These are phyloP conservation scores for Zaprionus davidi DNA, from an alignment of 1,140 invertebrate species.

Conservation along the genomic window DNA sequence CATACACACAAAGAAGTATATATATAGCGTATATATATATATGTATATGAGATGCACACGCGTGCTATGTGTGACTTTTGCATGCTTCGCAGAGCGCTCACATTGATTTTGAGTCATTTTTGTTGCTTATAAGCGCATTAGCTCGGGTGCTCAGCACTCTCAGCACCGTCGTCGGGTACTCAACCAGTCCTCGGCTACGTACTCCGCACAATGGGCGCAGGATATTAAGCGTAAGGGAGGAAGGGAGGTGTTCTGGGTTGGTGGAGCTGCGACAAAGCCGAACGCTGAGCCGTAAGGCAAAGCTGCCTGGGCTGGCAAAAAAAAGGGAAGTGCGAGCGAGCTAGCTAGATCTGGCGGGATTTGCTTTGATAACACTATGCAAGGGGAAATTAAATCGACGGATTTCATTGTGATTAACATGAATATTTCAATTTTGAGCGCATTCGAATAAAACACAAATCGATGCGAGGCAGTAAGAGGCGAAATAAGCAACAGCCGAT, in stretches of 20 bases:
- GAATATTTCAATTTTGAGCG: conserved; percentile 4
- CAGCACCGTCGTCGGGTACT: conserved; percentile 4
- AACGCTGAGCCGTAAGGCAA: neutral
- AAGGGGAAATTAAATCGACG: neutral
- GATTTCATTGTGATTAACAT: conserved; percentile 2
- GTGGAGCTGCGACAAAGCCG: neutral
- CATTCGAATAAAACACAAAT: neutral
- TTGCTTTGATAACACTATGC: conserved; percentile 17
- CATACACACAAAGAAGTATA: neutral
- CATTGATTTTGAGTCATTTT: conserved; percentile 25
- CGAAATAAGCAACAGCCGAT: neutral
- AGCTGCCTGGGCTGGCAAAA: neutral
- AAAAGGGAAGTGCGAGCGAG: neutral
- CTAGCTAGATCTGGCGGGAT: conserved; percentile 4
- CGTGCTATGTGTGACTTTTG: conserved; percentile 8
- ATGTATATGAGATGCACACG: neutral
- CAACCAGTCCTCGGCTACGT: neutral
- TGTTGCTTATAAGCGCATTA: conserved; percentile 43
- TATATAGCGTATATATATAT: neutral
- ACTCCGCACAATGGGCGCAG: conserved; percentile 1
- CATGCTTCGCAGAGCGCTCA: conserved; percentile 9
- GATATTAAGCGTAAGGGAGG: neutral
- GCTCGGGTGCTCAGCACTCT: conserved; percentile 19
- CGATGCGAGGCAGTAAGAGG: neutral
- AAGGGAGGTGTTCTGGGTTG: neutral